Base-by-base conservation (phyloP, 2,888 invertebrate species). In the Dexiosoma caninum region DNA sequence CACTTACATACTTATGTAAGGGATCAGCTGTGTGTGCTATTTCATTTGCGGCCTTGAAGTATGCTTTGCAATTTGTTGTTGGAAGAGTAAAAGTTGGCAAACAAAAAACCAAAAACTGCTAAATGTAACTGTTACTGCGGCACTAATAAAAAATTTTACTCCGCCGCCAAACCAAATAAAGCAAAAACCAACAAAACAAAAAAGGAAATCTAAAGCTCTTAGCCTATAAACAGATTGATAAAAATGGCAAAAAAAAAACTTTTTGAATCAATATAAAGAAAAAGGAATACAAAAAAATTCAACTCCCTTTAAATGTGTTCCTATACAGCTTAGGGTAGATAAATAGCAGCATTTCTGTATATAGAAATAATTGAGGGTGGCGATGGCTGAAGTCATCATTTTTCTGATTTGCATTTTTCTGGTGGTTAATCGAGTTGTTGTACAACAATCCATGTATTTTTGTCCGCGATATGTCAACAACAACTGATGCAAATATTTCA, bases 111-210 rank as follows among this genome's bases (percentile, higher is more conserved):
- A n/a, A 12, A 16, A 62, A 66, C 46, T 37, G 10, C 40, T 46
- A 40, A 40, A 49, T 30, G 57, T 66, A n/a, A n/a, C n/a, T n/a
- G n/a, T n/a, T n/a, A n/a, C n/a, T n/a, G n/a, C n/a, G 74, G 37
- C 30, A 9, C 30, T 27, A 67, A 67, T 67, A 51, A 51, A 62
- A n/a, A 42, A 14, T 42, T 51, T 5, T 21, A 37, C 40, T 40
- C 37, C 1, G 14, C 40, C 49, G 37, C 7, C n/a, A 21, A 10
- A 49, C 4, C 32, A 59, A 51, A 72, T 10, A 2, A 46, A 14
- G 9, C 10, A 72, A 71, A 19, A 49, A 40, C 27, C 1, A 16
- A 12, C 1, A 35, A 64, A 32, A 42, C 44, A 16, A 12, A 12
- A n/a, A 40, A 14, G 27, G 16, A 51, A 7, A 40, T 37, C 66